Base-by-base conservation (phyloP, 2,888 invertebrate genomes). In the Agonopterix arenella region DNA sequence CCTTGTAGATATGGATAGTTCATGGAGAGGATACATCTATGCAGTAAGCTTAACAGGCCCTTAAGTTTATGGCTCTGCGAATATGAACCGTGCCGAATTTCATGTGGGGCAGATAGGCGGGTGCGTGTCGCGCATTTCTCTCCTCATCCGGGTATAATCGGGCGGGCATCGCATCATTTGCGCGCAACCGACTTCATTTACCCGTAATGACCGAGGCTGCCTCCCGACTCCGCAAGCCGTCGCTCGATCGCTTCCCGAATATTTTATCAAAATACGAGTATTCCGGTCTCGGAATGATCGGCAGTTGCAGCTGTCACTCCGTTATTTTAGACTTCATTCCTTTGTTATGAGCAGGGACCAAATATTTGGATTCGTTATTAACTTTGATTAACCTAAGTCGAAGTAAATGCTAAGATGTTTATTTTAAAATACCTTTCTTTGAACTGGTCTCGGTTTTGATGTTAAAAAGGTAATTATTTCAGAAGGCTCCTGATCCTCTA, bases 171-270 rank as follows among this genome's bases (percentile, higher is more conserved):
- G 66, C 63, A 68, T 72, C 70, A 73, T 77, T 76, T 68, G 66
- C 64, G 67, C 59, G 57, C 60, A 56, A 53, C 62, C 62, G 66
- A 73, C 70, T 76, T 73, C 76, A 77, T 78, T 76, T 72, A 51
- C 58, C 54, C 57, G 68, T 73, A 75, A 77, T 73, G 69, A 71
- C 64, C 59, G 59, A 57, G 59, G 57, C 53, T 56, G 58, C 58
- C 65, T 59, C 59, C 55, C 52, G 52, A 51, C 53, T 52, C 52
- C 56, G 44, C 40, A 11, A 40, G 11, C 11, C 13, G 45, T 52
- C 52, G 57, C 53, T 54, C 54, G 58, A 66, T 69, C 64, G 60
- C 60, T 64, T 59, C 54, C 59, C 62, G 64, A 68, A 74, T 73
- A 73, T 71, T 69, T 66, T 67, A 68, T 63, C 60, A 55, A 64